These are phyloP conservation scores for Masticophis lateralis DNA, from an alignment of 2,797 vertebrate genomes.

Conservation along the genomic window DNA sequence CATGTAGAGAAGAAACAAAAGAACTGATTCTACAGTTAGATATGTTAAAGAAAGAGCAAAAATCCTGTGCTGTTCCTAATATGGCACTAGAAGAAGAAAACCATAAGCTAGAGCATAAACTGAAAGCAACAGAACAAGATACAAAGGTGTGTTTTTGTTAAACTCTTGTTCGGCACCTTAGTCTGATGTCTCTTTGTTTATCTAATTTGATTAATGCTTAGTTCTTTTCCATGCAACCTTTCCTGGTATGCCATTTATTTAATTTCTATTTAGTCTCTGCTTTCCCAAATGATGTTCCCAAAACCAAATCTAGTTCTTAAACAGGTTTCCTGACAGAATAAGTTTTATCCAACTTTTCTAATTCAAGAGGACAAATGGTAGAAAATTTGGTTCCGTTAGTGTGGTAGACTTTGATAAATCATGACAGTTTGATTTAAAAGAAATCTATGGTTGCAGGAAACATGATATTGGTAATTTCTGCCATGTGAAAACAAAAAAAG, in stretches of 20 bases:
- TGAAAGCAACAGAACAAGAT: slow-evolving; percentile 64
- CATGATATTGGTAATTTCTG: neutral
- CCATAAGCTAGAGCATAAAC: slow-evolving; percentile 56
- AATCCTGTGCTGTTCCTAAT: slow-evolving; percentile 44
- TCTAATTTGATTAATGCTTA: neutral
- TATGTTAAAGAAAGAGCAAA: slow-evolving; percentile 27
- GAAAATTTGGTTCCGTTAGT: neutral
- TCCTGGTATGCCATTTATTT: neutral
- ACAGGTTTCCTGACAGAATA: neutral
- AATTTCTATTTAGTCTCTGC: neutral
- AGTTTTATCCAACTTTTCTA: neutral
- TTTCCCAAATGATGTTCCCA: neutral
- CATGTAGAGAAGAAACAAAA: slow-evolving; percentile 68
- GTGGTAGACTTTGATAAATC: neutral
- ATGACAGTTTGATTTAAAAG: neutral
- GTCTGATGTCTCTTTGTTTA: neutral
- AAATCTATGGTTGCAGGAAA: neutral
- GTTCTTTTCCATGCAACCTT: neutral
- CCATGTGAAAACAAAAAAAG: neutral
- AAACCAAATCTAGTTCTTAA: neutral
- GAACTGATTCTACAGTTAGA: slow-evolving; percentile 68
- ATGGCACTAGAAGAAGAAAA: slow-evolving; percentile 63
- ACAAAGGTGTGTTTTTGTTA: slow-evolving; percentile 66
- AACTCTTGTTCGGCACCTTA: neutral
- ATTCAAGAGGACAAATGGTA: neutral